Conservation (phyloP, 2,888 invertebrate genomes). For the Monopis laevigella region DNA sequence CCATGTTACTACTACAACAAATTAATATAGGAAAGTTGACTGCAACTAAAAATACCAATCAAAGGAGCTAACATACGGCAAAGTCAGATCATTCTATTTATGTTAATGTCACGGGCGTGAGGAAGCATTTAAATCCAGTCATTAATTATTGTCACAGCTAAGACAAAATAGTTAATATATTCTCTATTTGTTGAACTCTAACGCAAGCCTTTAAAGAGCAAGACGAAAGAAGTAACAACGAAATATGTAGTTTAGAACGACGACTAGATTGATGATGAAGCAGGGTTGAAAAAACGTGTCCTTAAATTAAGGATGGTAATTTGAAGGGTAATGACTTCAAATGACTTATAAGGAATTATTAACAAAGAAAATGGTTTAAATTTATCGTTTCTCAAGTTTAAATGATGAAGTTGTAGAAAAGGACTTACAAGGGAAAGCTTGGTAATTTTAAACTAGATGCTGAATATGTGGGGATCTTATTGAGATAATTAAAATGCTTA, state of each 20-base stretch:
- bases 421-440: no score
- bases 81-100: slow-evolving; percentile 64
- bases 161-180: slow-evolving; percentile 66
- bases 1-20: slow-evolving; percentile 45
- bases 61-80: slow-evolving; percentile 49
- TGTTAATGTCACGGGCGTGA: slow-evolving; percentile 67
- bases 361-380: no score
- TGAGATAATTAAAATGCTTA: no score
- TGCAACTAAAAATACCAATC: slow-evolving; percentile 63
- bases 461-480: no score
- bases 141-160: slow-evolving; percentile 65
- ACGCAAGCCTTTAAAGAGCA: slow-evolving; percentile 38
- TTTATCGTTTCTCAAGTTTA: no score
- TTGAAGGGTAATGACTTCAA: slow-evolving; percentile 41
- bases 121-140: slow-evolving; percentile 68
- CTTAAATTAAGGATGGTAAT: slow-evolving; percentile 49
- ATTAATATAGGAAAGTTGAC: slow-evolving; percentile 59
- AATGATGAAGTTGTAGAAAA: no score
- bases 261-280: slow-evolving; percentile 53
- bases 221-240: slow-evolving; percentile 56
- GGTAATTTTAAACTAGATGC: no score
- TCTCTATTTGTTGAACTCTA: slow-evolving; percentile 58
- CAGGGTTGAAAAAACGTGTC: slow-evolving; percentile 51
- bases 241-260: slow-evolving; percentile 41
- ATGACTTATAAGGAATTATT: slow-evolving; percentile 49